Percentiles rank a stretch among this genome's conserved stretches.
Conservation (phyloP, 2,113 vertebrate genomes). For the Neofelis nebulosa region DNA sequence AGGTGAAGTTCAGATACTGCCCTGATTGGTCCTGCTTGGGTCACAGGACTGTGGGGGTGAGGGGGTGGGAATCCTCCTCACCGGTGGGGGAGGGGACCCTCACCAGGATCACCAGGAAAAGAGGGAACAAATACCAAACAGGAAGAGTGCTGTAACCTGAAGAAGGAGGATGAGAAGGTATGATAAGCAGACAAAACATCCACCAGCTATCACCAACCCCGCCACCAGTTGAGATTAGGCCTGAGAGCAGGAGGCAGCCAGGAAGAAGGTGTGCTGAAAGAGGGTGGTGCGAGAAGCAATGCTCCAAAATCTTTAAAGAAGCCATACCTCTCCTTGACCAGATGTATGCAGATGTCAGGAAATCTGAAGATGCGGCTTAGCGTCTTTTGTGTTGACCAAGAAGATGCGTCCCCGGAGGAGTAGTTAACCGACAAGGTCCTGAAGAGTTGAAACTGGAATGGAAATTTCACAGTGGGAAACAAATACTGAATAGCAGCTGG, state of each 20-base stretch:
- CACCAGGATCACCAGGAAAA: neutral
- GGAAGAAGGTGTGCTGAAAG: neutral
- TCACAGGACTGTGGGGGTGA: neutral
- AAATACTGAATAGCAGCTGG: neutral
- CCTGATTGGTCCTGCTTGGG: neutral
- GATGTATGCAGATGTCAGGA: neutral
- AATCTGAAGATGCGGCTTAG: neutral
- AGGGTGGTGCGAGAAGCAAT: neutral
- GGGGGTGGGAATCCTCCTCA: neutral
- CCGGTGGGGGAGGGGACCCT: neutral
- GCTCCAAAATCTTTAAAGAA: neutral
- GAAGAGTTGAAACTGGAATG: neutral
- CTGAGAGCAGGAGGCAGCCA: neutral
- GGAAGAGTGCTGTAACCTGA: neutral
- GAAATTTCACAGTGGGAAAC: neutral
- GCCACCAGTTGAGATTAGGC: neutral
- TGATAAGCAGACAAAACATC: neutral
- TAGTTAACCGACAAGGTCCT: no score
- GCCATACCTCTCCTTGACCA: neutral
- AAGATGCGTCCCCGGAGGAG: fast-evolving
- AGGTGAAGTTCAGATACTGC: neutral
- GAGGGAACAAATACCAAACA: neutral
- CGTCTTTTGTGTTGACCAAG: neutral
- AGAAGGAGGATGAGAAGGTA: neutral
- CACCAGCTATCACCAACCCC: neutral